Evolutionary conservation across 1,140 invertebrate species (phyloP).

Genomic region (Nebria ingens): DNA sequence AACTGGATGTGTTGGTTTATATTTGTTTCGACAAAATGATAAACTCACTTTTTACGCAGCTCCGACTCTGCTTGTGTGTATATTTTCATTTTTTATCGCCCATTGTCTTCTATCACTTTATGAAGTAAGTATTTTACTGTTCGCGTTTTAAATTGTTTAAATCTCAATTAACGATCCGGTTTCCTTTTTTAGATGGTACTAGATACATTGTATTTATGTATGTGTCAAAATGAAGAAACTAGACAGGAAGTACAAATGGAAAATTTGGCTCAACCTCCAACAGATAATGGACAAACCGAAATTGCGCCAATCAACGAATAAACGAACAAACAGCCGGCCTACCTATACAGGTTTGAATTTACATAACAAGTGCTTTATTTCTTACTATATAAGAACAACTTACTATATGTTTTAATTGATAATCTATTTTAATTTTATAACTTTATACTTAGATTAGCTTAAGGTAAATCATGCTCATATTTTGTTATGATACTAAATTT

Average conservation of each 20-base stretch:
- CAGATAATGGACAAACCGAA: constrained; percentile 47
- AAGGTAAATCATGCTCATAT: no score
- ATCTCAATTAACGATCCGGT: no score
- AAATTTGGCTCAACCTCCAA: constrained; percentile 47
- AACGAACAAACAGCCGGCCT: no score
- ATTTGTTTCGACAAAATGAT: constrained; percentile 61
- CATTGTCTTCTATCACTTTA: constrained; percentile 89
- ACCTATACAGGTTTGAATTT: no score
- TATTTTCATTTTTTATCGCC: constrained; percentile 87
- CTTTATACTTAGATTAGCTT: no score
- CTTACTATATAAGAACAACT: no score
- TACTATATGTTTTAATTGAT: no score
- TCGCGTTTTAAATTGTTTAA: neutral
- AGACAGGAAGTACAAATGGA: constrained; percentile 31
- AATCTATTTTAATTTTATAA: no score
- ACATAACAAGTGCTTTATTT: no score
- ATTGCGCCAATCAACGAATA: constrained; percentile 49
- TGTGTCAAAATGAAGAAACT: constrained; percentile 68
- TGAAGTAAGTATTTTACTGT: constrained; percentile 53
- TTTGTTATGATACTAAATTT: no score
- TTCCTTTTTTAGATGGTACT: constrained; percentile 76
- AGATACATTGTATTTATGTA: constrained; percentile 88
- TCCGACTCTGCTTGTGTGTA: constrained; percentile 74
- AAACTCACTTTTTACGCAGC: constrained; percentile 72
- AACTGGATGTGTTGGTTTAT: constrained; percentile 58